Evolutionary conservation across 2,797 vertebrate species (phyloP), one percentile per base, ranked within the genome.

Genomic region (Onychomys leucogaster): DNA sequence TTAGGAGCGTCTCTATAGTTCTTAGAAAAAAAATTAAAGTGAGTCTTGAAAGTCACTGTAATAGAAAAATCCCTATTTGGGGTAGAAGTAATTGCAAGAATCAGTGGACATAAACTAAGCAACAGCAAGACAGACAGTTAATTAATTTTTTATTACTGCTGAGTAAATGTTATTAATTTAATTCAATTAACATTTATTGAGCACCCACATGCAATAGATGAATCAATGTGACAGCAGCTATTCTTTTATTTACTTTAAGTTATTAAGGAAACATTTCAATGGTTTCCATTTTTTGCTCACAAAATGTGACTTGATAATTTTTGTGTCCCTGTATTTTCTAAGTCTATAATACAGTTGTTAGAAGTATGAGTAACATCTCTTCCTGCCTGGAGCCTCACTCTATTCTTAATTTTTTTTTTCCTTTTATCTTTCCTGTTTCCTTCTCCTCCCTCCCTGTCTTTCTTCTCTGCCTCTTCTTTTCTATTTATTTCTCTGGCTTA

Each of bases 121-220:
- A 97, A 96, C 82, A 97, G 88, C 81, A 97, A 95, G 97, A 97
- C 69, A 94, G 96, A 93, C 78, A 97, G 95, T 96, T 97, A 97
- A 97, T 97, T 98, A 97, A 97, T 94, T 96, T 98, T 98, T 97
- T 97, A 98, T 95, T 98, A 93, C 91, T 59, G 46, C 57, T 86
- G 94, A 96, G 92, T 89, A 97, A 97, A 97, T 98, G 95, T 96
- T 96, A 95, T 98, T 97, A 95, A 97, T 96, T 97, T 97, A 96
- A 96, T 97, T 97, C 94, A 97, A 84, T 98, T 97, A 98, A 92
- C 95, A 96, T 96, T 97, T 97, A 96, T 96, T 94, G 96, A 96
- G 90, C 89, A 82, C 34, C 91, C 94, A 94, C 92, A 96, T 97
- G 95, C 91, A 92, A 96, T 81, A 85, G 84, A 94, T 96, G 94